phyloP scores from a whole-genome alignment of 2,888 invertebrate species.

The Dryobotodes eremita region DNA sequence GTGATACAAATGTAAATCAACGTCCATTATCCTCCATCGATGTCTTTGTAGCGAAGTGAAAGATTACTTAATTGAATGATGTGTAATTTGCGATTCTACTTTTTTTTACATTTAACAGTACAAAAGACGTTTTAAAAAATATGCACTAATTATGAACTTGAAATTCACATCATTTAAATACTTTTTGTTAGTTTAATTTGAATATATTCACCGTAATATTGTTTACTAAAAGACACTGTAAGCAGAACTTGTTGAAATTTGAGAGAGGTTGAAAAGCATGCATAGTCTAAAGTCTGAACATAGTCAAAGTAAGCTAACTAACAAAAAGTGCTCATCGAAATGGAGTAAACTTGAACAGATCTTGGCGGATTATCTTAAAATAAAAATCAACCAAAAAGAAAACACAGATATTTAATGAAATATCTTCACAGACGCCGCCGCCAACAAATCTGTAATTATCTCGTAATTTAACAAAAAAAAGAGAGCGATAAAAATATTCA shows the following conservation, averaged over 20 bases:
- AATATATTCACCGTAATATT: neutral
- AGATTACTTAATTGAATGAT: conserved; percentile 39
- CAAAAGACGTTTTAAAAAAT: neutral
- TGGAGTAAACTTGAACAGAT: neutral
- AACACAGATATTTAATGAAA: neutral
- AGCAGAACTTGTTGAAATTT: neutral
- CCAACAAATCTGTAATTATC: neutral
- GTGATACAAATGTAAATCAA: conserved; percentile 70
- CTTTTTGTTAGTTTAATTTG: neutral
- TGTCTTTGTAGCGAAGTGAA: conserved; percentile 46
- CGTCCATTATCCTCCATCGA: conserved; percentile 53
- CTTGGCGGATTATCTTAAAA: neutral
- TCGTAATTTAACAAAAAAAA: neutral
- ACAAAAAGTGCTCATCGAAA: neutral
- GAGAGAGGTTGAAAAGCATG: neutral
- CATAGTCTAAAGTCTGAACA: neutral
- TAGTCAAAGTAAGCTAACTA: neutral
- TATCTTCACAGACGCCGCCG: neutral
- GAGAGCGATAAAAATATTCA: conserved; percentile 8
- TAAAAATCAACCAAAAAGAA: neutral
- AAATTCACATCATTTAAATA: neutral
- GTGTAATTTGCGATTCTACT: conserved; percentile 22
- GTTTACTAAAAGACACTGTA: neutral
- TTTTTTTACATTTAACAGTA: neutral
- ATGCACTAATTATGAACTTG: neutral